Evolutionary conservation across 1,140 invertebrate genomes (phyloP).

Genomic region (Diachasmimorpha longicaudata): DNA sequence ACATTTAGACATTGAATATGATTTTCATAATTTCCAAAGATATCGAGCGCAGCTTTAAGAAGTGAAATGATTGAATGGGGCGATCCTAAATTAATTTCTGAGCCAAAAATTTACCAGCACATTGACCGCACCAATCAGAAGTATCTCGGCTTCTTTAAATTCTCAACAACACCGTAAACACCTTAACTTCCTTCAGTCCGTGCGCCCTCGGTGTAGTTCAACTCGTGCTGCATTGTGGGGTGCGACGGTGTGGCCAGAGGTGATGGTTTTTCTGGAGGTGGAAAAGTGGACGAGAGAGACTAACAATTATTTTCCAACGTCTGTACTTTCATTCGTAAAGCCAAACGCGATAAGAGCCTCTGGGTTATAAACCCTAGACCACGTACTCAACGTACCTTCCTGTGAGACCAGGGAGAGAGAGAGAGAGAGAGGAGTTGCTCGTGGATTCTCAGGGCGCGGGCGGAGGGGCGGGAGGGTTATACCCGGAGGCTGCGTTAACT

Average conservation of each 20-base stretch:
- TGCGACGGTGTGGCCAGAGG: neutral
- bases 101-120: no score
- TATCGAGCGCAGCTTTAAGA: no score
- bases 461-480: neutral
- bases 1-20: no score
- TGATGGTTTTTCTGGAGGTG: neutral
- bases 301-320: conserved; percentile 1
- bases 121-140: no score
- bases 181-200: conserved; percentile 12
- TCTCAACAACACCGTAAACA: no score
- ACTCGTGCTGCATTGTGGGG: neutral
- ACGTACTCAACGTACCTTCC: neutral
- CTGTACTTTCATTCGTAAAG: neutral
- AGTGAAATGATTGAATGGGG: no score
- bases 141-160: no score
- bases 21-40: no score
- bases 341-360: neutral
- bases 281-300: conserved; percentile 2
- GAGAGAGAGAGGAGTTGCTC: no score
- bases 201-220: neutral
- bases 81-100: no score
- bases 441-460: no score
- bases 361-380: neutral
- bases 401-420: neutral
- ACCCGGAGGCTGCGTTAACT: conserved; percentile 1